Base-by-base conservation (phyloP, 53 echinoderm and acorn worm genomes). In the Zoroaster sp. region DNA sequence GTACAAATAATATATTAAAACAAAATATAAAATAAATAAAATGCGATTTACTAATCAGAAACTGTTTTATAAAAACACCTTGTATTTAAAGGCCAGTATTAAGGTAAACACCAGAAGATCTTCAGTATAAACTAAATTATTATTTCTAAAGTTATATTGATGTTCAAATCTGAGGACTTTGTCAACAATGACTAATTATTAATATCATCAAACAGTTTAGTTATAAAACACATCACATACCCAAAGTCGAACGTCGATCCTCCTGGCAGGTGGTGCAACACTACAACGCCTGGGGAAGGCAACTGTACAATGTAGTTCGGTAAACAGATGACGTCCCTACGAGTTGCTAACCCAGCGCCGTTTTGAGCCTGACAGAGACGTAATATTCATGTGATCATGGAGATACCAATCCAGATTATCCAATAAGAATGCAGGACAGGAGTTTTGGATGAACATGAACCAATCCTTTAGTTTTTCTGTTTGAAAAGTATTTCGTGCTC, bases 321-420 rank as follows among this genome's bases (percentile, higher is more conserved):
- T 82, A 88, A 0, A 73, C 80, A 11, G 71, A 53, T 0, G 87
- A 87, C 21, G 88, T 88, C 45, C 71, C 88, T 0, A 75, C 54
- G 4, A n/a, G 63, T 71, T 1, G 75, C 20, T 34, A 92, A 38
- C 4, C 91, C 91, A n/a, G 87, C 91, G 6, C 52, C 69, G 55
- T 91, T 91, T 37, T 36, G 20, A 20, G 87, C 92, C 81, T 88
- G 40, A 92, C 79, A 2, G 92, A 87, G 44, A 82, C 82, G 71
- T 88, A 73, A 63, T 88, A 92, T n/a, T 73, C 40, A 49, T 92
- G 92, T 92, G 47, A 15, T 71, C 87, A 41, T 88, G 92, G 28
- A 92, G 81, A 72, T 46, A 63, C 88, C 87, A 92, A 46, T 82
- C 66, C 18, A 92, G 44, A 35, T 28, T 12, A n/a, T 30, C 72